Base-by-base conservation (phyloP, 2,888 invertebrate species). In the Bimastos eiseni region DNA sequence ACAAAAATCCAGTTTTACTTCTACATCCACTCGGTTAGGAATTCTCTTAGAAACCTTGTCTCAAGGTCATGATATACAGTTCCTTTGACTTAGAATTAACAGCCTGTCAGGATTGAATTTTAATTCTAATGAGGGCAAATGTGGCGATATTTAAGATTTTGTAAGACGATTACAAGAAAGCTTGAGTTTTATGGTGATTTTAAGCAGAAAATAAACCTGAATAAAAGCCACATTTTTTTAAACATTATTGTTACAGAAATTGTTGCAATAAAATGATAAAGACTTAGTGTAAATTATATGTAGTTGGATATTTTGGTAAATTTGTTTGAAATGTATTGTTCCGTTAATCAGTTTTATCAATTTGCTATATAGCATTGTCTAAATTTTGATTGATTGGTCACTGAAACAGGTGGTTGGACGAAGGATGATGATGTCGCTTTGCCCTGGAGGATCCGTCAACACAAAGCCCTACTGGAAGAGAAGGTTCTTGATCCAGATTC, bases 371-470 rank as follows among this genome's bases (percentile, higher is more conserved):
- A n/a, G 17, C 30, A 70, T 70, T n/a, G 11, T 70, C n/a, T n/a
- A 11, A 70, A 70, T 70, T 30, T 70, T 70, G 70, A 70, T 30
- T 70, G n/a, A 70, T 91, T 70, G 70, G 70, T 70, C n/a, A 13
- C 70, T 70, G 70, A 70, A 70, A 70, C 91, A 95, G 97, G 98
- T 95, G 98, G 98, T n/a, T 99, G 98, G 99, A 99, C 98, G 0
- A 99, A 99, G 95, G 98, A 99, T 94, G 99, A 99, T 94, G 99
- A 99, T 95, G 99, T 99, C 13, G 99, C 99, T 0, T 96, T 99
- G 36, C 96, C 97, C 55, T 97, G 97, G 3, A 96, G 99, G 92
- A 99, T 99, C 93, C 96, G 96, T 90, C 99, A 99, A 94, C 99
- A 99, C 95, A 96, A 97, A 94, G 98, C 98, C 0, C 98, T 99